phyloP scores from a whole-genome alignment of 2,888 invertebrate species.

The Tricholauxania praeusta region DNA sequence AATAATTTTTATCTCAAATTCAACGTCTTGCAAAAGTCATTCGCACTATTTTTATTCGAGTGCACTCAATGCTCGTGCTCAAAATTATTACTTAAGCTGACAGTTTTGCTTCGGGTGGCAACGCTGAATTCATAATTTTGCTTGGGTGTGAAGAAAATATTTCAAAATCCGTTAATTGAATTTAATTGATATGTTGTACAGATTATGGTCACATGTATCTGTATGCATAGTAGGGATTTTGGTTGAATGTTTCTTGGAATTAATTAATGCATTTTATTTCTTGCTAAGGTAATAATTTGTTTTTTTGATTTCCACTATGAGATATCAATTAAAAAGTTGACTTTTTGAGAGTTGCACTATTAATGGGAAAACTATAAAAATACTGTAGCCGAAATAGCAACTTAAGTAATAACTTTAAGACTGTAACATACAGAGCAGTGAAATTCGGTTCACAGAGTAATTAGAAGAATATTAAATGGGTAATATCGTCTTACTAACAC shows the following conservation, averaged over 20 bases:
- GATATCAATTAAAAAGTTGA: too few relatives aligned
- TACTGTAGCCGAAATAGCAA: too few relatives aligned
- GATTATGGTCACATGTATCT: too few relatives aligned
- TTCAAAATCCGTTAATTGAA: not conserved
- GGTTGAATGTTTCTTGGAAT: not conserved
- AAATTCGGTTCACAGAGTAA: too few relatives aligned
- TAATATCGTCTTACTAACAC: too few relatives aligned
- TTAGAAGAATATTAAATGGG: too few relatives aligned
- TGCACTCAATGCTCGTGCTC: not conserved
- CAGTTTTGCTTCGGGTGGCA: constrained; percentile 8
- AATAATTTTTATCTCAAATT: not conserved
- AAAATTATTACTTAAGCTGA: constrained; percentile 6
- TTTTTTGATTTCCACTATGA: too few relatives aligned
- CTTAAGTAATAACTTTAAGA: too few relatives aligned
- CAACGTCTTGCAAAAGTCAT: constrained; percentile 1
- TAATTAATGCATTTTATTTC: not conserved
- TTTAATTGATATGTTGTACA: constrained; percentile 4
- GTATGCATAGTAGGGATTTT: not conserved
- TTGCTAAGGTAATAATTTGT: too few relatives aligned
- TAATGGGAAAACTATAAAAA: too few relatives aligned
- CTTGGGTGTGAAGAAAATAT: not conserved
- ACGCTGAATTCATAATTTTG: constrained; percentile 6
- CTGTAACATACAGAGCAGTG: too few relatives aligned
- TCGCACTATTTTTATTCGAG: not conserved
- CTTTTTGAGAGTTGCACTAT: too few relatives aligned